Evolutionary conservation across 1,140 invertebrate species (phyloP), one percentile per base, ranked within the genome.

Genomic region (Drosophila truncata): DNA sequence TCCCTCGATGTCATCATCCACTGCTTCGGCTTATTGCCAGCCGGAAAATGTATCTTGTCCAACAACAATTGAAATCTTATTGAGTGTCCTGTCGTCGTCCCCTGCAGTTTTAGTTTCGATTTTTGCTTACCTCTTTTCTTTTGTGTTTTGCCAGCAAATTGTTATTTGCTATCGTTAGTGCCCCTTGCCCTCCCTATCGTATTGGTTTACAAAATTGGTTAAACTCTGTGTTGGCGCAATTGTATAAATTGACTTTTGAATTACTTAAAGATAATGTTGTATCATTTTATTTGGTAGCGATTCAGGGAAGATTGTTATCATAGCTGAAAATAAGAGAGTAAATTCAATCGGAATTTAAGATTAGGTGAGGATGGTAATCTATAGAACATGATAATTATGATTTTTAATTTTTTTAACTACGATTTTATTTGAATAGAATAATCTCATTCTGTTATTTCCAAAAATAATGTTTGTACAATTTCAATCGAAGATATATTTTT

Each of bases 121-220:
- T 71, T 80, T 84, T 77, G 72, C 78, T 77, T 73, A 63, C 63
- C 59, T 52, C 62, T 50, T 69, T 66, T 70, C 57, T 39, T 85
- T 84, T 84, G 79, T 69, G 67, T 70, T 77, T 73, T 85, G 78
- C 52, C 73, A 69, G 82, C 80, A 82, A 86, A 88, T 88, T 78
- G 84, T 81, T 77, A 78, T 88, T 79, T 87, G 75, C 80, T 49
- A 79, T 88, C 57, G 33, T 57, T 47, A 27, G 31, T 52, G 25
- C 41, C 61, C 44, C 41, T 44, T 57, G 57, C 29, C 59, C 71
- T 47, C 11, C 44, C 75, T 80, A 78, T 78, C 69, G 67, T 81
- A 88, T 88, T 83, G 72, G 72, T 42, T 87, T 83, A 83, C 80
- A 65, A 88, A 87, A 83, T 87, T 87, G 84, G 76, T 87, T 80